These are phyloP conservation scores for Pseudochaenichthys georgianus DNA, from an alignment of 2,797 vertebrate species.

Conservation along the genomic window DNA sequence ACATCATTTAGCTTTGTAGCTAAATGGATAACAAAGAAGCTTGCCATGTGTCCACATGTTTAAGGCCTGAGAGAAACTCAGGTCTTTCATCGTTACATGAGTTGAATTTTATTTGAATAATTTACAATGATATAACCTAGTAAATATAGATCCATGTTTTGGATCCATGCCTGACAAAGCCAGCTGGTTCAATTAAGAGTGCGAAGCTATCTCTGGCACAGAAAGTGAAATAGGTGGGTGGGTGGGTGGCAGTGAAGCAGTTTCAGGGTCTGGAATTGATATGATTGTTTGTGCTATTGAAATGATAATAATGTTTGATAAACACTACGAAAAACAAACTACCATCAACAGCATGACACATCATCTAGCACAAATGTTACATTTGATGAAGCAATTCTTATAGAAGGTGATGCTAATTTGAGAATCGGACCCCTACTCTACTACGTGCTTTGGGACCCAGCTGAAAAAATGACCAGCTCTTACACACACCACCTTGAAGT, in stretches of 20 bases:
- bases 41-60: not conserved
- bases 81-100: constrained; percentile 31
- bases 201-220: constrained; percentile 68
- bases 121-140: constrained; percentile 68
- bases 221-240: constrained; percentile 63
- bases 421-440: constrained; percentile 24
- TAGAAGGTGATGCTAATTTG: constrained; percentile 47
- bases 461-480: constrained; percentile 31
- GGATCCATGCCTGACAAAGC: constrained; percentile 72
- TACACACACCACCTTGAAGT: constrained; percentile 14
- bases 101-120: constrained; percentile 65
- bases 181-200: constrained; percentile 76
- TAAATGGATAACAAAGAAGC: not conserved
- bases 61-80: constrained; percentile 23
- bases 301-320: constrained; percentile 58
- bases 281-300: constrained; percentile 61
- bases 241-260: constrained; percentile 60
- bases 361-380: constrained; percentile 35
- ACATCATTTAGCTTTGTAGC: constrained; percentile 2
- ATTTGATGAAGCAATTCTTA: constrained; percentile 30
- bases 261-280: constrained; percentile 65
- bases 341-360: constrained; percentile 14
- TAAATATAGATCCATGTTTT: constrained; percentile 75
- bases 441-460: constrained; percentile 32
- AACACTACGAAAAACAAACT: constrained; percentile 49